Evolutionary conservation across 2,113 vertebrate genomes (phyloP).

Genomic region (Leucoraja erinaceus): DNA sequence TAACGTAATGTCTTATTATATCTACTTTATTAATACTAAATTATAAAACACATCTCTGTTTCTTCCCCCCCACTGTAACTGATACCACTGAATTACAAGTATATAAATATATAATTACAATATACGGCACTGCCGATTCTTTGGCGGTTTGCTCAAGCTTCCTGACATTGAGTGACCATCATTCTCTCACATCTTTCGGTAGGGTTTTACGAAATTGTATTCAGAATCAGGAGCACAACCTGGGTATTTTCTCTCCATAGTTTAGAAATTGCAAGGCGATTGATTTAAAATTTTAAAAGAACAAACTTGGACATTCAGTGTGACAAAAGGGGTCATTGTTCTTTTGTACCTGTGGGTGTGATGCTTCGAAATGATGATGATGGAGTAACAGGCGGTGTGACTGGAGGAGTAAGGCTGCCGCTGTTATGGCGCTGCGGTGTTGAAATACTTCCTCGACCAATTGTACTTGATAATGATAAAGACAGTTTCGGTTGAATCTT

Average conservation of each 20-base stretch:
- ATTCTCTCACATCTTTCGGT: neutral
- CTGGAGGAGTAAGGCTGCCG: constrained; percentile 94
- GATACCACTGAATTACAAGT: neutral
- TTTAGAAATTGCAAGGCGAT: neutral
- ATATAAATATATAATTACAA: no score
- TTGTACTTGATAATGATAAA: constrained; percentile 74
- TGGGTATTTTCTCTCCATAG: neutral
- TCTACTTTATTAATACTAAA: neutral
- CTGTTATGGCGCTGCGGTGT: constrained; percentile 87
- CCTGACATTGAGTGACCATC: neutral
- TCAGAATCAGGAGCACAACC: neutral
- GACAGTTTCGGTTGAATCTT: constrained; percentile 91
- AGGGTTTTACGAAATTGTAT: neutral
- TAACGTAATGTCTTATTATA: neutral
- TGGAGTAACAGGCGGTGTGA: constrained; percentile 94
- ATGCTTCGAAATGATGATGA: constrained; percentile 95
- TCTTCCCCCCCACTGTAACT: neutral
- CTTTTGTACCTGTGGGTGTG: constrained; percentile 81
- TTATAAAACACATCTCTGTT: neutral
- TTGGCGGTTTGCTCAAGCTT: neutral
- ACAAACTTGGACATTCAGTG: neutral
- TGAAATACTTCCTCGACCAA: constrained; percentile 82
- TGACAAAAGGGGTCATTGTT: neutral
- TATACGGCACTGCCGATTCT: neutral
- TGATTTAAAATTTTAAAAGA: neutral